These are phyloP conservation scores for Pristionchus fissidentatus DNA, from an alignment of 2,888 invertebrate genomes.

Conservation along the genomic window DNA sequence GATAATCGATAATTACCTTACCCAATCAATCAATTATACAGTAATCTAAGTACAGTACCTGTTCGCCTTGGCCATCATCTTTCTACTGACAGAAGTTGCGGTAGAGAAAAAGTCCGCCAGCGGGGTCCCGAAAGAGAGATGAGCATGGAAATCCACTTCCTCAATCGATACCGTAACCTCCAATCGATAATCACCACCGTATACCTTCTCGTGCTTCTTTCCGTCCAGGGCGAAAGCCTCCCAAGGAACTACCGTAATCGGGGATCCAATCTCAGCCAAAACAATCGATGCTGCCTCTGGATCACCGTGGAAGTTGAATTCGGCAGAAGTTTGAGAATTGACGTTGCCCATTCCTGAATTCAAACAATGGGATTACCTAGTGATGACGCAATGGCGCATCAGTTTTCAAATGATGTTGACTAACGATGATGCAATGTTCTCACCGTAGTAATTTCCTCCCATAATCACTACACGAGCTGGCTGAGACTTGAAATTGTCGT, in stretches of 20 bases:
- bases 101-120: constrained; percentile 21
- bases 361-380: neutral
- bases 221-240: constrained; percentile 77
- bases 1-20: neutral
- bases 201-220: constrained; percentile 49
- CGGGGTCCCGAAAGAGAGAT: constrained; percentile 53
- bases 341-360: constrained; percentile 76
- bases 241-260: constrained; percentile 83
- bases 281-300: constrained; percentile 84
- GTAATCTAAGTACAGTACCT: neutral
- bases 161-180: constrained; percentile 34
- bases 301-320: constrained; percentile 86
- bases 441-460: constrained; percentile 74
- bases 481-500: constrained; percentile 74
- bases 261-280: constrained; percentile 80
- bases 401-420: neutral
- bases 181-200: neutral
- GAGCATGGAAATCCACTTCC: constrained; percentile 61
- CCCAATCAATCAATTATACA: neutral
- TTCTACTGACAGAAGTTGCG: neutral
- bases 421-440: neutral
- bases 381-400: too few species aligned
- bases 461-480: constrained; percentile 66
- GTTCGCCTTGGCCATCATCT: neutral
- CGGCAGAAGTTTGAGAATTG: constrained; percentile 78